Base-by-base conservation (phyloP, 2,797 vertebrate genomes). In the Neoniphon sammara region DNA sequence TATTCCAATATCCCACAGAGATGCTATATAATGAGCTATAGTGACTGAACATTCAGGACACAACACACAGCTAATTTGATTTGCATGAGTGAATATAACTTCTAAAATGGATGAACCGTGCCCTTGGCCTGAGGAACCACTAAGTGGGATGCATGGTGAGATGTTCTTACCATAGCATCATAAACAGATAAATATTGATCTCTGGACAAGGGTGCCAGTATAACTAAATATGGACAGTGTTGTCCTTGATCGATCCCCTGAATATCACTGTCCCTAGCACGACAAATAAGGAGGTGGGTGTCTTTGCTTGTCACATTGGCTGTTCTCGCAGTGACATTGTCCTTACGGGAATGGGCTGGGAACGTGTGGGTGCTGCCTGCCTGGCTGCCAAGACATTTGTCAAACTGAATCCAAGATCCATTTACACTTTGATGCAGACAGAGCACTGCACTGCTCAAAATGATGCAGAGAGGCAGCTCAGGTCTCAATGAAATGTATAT, bases 141-240 rank as follows among this genome's bases (percentile, higher is more conserved):
- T 7, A 56, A 50, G 52, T 18, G 27, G 10, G 14, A 49, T 63
- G 30, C 44, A 18, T 62, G 73, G 63, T 77, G 63, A 80, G 84
- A 86, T 62, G 73, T 56, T 83, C 52, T 80, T 88, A 85, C 84
- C 64, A 83, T 81, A 59, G 79, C 68, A 75, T 87, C 81, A 86
- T 88, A 91, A 91, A 89, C 81, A 81, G 85, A 91, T 88, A 73
- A 73, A 73, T 79, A 91, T 92, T 74, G 89, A 92, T 89, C 73
- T 47, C 60, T 36, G 46, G 73, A 84, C 2, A 18, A 70, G 65
- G 64, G 80, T 47, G 49, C 31, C 14, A 46, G 73, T 73, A 78
- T 85, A 89, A 72, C 62, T 70, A 85, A 83, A 87, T 39, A 50
- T 46, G 25, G 63, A 42, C 54, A 1, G 55, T 31, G 75, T 77